Evolutionary conservation across 1,140 invertebrate species (phyloP).

Genomic region (Drosophila arizonae): DNA sequence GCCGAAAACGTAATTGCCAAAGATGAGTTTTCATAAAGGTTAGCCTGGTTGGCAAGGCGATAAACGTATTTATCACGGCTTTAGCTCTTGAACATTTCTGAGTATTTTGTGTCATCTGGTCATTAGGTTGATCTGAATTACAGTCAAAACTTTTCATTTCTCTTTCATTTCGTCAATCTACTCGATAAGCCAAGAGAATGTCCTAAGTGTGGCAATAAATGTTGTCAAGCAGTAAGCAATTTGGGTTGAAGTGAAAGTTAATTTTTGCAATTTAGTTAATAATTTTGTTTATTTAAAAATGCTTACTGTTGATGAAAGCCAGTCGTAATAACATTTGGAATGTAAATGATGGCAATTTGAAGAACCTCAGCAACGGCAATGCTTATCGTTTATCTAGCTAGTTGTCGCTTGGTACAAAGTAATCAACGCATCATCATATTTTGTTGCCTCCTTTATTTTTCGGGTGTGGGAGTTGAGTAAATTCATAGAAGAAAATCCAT

Average conservation of each 20-base stretch:
- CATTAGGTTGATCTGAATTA: too few relatives aligned
- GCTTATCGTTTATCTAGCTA: neutral
- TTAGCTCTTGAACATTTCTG: neutral
- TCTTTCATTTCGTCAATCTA: constrained; percentile 7
- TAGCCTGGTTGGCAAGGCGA: neutral
- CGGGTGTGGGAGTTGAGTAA: neutral
- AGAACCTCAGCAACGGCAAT: too few relatives aligned
- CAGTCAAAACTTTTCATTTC: neutral
- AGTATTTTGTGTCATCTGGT: too few relatives aligned
- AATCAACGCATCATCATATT: constrained; percentile 19
- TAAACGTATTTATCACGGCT: neutral
- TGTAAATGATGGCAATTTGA: too few relatives aligned
- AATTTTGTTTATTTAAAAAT: too few relatives aligned
- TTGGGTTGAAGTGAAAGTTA: constrained; percentile 50
- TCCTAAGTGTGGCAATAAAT: constrained; percentile 29
- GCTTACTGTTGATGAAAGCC: too few relatives aligned
- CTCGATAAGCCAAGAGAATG: constrained; percentile 34
- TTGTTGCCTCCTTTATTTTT: constrained; percentile 1
- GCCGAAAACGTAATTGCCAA: neutral
- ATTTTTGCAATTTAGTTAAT: constrained; percentile 27
- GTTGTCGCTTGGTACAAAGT: constrained; percentile 12
- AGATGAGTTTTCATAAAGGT: neutral
- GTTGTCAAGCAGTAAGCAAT: constrained; percentile 50
- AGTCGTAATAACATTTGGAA: too few relatives aligned
- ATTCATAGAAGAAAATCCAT: constrained; percentile 27